Evolutionary conservation across 2,888 invertebrate species (phyloP).

Genomic region (Adelphocoris suturalis): DNA sequence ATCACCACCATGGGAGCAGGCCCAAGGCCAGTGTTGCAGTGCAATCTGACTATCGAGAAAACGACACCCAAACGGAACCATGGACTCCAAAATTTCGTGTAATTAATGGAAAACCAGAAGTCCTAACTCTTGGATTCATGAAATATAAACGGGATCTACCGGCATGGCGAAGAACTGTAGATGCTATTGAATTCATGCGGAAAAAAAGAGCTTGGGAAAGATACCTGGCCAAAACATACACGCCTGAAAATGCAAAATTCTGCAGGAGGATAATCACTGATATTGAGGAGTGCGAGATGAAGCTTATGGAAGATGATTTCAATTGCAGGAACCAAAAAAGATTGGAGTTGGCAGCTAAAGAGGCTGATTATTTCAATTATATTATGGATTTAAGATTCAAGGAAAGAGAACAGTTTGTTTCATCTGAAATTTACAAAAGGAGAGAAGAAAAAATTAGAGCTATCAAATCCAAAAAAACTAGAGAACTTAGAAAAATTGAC

Average conservation of each 20-base stretch:
- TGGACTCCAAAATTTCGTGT: constrained; percentile 66
- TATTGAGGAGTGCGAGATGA: constrained; percentile 58
- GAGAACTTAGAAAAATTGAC: constrained; percentile 68
- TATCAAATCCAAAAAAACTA: constrained; percentile 55
- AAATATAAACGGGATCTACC: constrained; percentile 62
- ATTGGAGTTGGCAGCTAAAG: constrained; percentile 19
- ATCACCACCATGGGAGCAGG: not conserved
- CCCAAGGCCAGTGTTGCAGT: not conserved
- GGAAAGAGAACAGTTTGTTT: constrained; percentile 56
- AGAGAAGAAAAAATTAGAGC: not conserved
- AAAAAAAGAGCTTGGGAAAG: constrained; percentile 70
- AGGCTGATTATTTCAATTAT: constrained; percentile 54
- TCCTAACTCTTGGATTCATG: constrained; percentile 54
- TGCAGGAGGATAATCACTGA: constrained; percentile 57
- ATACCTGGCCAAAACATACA: constrained; percentile 47
- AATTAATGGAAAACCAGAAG: constrained; percentile 64
- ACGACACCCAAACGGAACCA: constrained; percentile 65
- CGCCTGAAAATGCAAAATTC: constrained; percentile 41
- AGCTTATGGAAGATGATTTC: constrained; percentile 68
- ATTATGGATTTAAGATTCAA: constrained; percentile 45
- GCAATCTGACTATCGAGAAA: constrained; percentile 66
- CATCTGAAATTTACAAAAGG: constrained; percentile 21
- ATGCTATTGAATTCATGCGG: constrained; percentile 69
- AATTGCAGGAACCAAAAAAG: constrained; percentile 25
- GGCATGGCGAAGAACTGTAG: constrained; percentile 65